A percentile compares a stretch with the other conserved stretches of the same genome.
Evolutionary conservation across 2,888 invertebrate genomes (phyloP).

Genomic region (Synergus laeviventris): DNA sequence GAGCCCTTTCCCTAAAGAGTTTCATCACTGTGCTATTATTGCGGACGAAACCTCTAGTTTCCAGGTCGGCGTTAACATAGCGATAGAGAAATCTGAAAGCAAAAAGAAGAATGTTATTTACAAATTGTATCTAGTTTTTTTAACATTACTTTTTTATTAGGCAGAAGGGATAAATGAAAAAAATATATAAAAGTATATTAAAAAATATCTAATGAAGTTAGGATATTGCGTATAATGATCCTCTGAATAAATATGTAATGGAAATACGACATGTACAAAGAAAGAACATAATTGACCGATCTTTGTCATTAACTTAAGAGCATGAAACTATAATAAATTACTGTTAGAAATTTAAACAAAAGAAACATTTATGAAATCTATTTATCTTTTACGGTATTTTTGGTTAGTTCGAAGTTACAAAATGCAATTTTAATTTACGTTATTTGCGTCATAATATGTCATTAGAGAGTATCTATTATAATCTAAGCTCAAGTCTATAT

Average conservation of each 20-base stretch:
- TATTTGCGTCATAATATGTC: neutral
- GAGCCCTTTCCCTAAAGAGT: conserved; percentile 80
- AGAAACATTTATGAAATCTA: neutral
- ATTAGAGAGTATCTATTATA: neutral
- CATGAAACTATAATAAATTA: neutral
- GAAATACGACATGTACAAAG: neutral
- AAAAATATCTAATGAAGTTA: neutral
- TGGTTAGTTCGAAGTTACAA: too few species aligned
- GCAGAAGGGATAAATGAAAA: too few species aligned
- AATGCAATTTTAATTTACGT: neutral
- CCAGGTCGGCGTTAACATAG: conserved; percentile 77
- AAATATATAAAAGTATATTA: neutral
- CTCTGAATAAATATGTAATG: neutral
- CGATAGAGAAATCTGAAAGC: conserved; percentile 79
- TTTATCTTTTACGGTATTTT: too few species aligned
- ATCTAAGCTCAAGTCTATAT: neutral
- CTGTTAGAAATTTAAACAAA: neutral
- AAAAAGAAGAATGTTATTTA: conserved; percentile 41
- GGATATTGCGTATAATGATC: neutral
- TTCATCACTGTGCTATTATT: conserved; percentile 81
- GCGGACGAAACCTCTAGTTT: conserved; percentile 78
- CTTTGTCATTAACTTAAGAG: neutral
- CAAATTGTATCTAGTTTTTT: too few species aligned
- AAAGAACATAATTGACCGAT: neutral
- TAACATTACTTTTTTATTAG: too few species aligned